Percentiles rank a stretch among this genome's conserved stretches.
Evolutionary conservation across 2,797 vertebrate species (phyloP).

Genomic region (Acrocephalus scirpaceus): DNA sequence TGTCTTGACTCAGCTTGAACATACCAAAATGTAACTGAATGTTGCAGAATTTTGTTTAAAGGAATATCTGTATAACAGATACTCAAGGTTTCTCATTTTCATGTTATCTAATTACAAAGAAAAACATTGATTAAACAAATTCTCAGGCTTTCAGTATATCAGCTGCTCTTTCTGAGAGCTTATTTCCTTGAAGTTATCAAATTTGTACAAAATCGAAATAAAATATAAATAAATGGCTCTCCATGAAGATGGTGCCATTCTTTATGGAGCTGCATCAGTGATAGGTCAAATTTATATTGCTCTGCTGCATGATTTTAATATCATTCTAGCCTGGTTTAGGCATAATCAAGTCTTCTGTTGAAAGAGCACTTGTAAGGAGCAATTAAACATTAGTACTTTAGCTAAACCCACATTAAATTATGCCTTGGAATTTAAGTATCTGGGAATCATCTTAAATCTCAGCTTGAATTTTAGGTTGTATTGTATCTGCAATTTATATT

Average conservation of each 20-base stretch:
- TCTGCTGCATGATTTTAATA: constrained; percentile 65
- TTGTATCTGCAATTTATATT: constrained; percentile 43
- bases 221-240: constrained; percentile 63
- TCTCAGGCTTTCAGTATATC: neutral
- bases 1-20: neutral
- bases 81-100: neutral
- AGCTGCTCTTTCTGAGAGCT: neutral
- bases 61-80: neutral
- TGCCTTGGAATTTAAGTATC: constrained; percentile 59
- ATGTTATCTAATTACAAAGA: neutral
- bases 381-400: constrained; percentile 63
- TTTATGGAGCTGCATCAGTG: constrained; percentile 39
- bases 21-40: neutral
- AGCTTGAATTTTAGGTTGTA: constrained; percentile 45
- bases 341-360: constrained; percentile 65
- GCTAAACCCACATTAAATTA: constrained; percentile 63
- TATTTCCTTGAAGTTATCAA: constrained; percentile 25
- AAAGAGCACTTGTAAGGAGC: constrained; percentile 59
- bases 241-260: constrained; percentile 12
- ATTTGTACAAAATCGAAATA: constrained; percentile 50
- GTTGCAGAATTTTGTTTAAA: neutral
- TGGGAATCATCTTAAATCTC: constrained; percentile 68
- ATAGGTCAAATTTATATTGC: constrained; percentile 65
- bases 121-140: constrained; percentile 4
- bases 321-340: constrained; percentile 46